Evolutionary conservation across 1,140 invertebrate species (phyloP).

Genomic region (Zaprionus camerounensis): DNA sequence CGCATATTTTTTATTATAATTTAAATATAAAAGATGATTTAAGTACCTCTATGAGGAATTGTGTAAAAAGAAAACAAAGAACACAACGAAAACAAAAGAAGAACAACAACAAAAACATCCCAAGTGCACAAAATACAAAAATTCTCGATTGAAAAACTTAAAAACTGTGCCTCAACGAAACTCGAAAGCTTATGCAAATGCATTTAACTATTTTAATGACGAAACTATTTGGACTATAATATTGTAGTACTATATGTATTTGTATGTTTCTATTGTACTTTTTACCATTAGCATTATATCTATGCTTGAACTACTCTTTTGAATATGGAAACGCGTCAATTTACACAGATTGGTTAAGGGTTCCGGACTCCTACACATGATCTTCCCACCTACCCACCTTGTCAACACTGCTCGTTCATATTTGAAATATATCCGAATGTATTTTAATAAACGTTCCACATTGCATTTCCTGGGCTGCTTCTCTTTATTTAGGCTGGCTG

Average conservation of each 20-base stretch:
- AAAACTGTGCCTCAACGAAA: constrained; percentile 29
- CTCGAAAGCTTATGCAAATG: constrained; percentile 28
- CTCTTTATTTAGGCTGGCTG: background rate
- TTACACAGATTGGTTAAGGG: background rate
- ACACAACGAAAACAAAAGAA: background rate
- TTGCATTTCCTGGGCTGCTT: background rate
- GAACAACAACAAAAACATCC: constrained; percentile 4
- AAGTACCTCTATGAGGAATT: constrained; percentile 18
- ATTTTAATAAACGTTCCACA: constrained; percentile 22
- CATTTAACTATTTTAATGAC: constrained; percentile 30
- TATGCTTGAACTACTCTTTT: background rate
- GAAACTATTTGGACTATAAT: background rate
- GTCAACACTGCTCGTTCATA: constrained; percentile 7
- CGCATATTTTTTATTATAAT: constrained; percentile 39
- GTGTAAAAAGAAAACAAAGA: constrained; percentile 10
- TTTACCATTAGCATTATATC: background rate
- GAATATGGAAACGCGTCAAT: constrained; percentile 3
- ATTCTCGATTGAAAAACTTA: background rate
- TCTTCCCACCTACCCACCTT: background rate
- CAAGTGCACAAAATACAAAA: constrained; percentile 18
- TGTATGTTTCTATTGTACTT: background rate
- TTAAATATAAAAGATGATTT: background rate
- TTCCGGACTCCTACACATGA: background rate
- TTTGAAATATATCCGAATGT: constrained; percentile 16
- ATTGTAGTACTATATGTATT: background rate